Evolutionary conservation across 1,140 invertebrate genomes (phyloP).

Genomic region (Drosophila novamexicana): DNA sequence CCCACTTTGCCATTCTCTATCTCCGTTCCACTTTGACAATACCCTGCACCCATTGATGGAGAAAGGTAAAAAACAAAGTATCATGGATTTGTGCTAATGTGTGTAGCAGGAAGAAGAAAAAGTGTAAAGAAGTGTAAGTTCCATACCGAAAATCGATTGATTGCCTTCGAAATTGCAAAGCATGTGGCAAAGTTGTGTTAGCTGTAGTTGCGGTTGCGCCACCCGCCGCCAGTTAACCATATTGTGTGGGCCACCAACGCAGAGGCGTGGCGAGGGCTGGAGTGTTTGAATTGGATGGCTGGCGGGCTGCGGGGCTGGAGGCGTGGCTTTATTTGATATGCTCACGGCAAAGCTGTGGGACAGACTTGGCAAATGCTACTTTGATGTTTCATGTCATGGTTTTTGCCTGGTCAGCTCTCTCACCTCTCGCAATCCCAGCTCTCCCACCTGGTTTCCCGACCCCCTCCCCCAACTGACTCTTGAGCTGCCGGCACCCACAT

Average conservation of each 20-base stretch:
- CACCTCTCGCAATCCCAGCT: no score
- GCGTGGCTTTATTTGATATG: slow-evolving; percentile 36
- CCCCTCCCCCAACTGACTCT: not conserved
- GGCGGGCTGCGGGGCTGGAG: not conserved
- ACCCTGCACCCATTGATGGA: no score
- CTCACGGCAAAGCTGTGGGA: slow-evolving; percentile 1
- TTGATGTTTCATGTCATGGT: slow-evolving; percentile 43
- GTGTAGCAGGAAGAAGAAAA: no score
- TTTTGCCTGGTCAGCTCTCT: slow-evolving; percentile 1
- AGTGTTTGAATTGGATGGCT: not conserved
- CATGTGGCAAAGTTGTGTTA: slow-evolving; percentile 8
- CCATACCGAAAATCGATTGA: slow-evolving; percentile 9
- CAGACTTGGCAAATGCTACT: slow-evolving; percentile 23
- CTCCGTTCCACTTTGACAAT: no score
- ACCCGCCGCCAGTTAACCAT: slow-evolving; percentile 7
- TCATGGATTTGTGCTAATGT: no score
- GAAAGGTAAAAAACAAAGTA: no score
- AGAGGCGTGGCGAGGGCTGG: not conserved
- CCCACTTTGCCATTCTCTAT: no score
- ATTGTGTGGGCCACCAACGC: not conserved
- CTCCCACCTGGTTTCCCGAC: not conserved
- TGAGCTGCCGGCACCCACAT: not conserved
- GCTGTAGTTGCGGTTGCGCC: not conserved
- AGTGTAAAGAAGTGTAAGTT: not conserved
- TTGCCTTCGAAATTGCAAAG: slow-evolving; percentile 7